Evolutionary conservation across 2,797 vertebrate species (phyloP).

Genomic region (Amphiprion clarkii): DNA sequence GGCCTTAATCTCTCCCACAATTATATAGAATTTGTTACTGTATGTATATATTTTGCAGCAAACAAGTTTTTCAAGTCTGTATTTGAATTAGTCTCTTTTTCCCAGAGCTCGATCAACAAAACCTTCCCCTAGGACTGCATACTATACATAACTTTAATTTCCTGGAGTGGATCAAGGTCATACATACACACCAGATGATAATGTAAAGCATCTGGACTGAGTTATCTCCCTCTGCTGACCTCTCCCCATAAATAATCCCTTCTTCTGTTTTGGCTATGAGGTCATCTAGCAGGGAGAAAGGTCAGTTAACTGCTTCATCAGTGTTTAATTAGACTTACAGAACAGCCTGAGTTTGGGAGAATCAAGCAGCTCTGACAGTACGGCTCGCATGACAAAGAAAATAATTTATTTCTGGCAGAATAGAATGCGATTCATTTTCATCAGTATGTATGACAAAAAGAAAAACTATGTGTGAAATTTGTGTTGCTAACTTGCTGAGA

Average conservation of each 20-base stretch:
- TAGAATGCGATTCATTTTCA: conserved; percentile 30
- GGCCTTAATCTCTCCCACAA: neutral
- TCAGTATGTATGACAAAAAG: conserved; percentile 29
- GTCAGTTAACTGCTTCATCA: conserved; percentile 60
- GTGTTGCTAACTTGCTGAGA: conserved; percentile 7
- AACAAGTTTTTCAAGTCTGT: conserved; percentile 34
- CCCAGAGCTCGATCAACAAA: conserved; percentile 55
- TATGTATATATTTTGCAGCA: neutral
- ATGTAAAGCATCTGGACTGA: conserved; percentile 75
- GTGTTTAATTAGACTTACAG: conserved; percentile 67
- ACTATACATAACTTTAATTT: conserved; percentile 71
- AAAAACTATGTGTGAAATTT: conserved; percentile 14
- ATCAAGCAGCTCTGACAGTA: conserved; percentile 21
- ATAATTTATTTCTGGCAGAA: conserved; percentile 8
- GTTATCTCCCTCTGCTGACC: conserved; percentile 71
- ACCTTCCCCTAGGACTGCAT: conserved; percentile 26
- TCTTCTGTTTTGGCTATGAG: conserved; percentile 59
- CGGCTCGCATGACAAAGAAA: conserved; percentile 10
- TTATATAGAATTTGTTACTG: no score
- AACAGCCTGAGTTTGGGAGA: conserved; percentile 37
- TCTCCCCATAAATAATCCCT: conserved; percentile 65
- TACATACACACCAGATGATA: conserved; percentile 40
- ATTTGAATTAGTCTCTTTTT: conserved; percentile 31
- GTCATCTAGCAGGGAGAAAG: conserved; percentile 35
- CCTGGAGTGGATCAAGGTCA: conserved; percentile 61